Evolutionary conservation across 2,888 invertebrate species (phyloP).

Genomic region (Pharmacophagus antenor): DNA sequence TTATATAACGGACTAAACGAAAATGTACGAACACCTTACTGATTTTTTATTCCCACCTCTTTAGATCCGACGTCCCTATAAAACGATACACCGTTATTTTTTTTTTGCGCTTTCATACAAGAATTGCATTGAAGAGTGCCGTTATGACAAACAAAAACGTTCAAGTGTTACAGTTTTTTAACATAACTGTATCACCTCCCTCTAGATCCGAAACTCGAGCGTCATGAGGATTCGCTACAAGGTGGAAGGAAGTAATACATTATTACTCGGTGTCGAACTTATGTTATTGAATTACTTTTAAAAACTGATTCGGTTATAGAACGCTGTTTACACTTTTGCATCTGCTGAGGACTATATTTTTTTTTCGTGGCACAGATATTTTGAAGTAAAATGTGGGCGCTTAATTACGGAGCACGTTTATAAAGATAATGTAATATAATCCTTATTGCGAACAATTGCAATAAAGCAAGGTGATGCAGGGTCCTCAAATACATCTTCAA

Average conservation of each 20-base stretch:
- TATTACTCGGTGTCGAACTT: conserved; percentile 72
- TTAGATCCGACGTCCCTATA: conserved; percentile 61
- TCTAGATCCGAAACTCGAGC: conserved; percentile 52
- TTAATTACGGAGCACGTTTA: conserved; percentile 73
- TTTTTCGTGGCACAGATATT: conserved; percentile 53
- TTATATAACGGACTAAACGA: conserved; percentile 73
- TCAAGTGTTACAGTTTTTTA: conserved; percentile 75
- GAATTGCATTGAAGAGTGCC: conserved; percentile 64
- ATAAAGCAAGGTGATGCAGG: conserved; percentile 63
- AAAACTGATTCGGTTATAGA: conserved; percentile 67
- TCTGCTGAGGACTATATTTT: conserved; percentile 62
- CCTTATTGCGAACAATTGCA: conserved; percentile 70
- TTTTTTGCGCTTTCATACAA: conserved; percentile 58
- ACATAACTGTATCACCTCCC: conserved; percentile 73
- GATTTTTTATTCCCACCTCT: conserved; percentile 54
- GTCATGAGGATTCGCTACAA: conserved; percentile 53
- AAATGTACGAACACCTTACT: conserved; percentile 72
- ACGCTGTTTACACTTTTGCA: conserved; percentile 70
- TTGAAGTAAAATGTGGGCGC: conserved; percentile 72
- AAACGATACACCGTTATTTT: conserved; percentile 66
- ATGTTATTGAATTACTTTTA: conserved; percentile 80
- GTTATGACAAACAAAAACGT: conserved; percentile 65
- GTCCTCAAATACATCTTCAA: conserved; percentile 48
- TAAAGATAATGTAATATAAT: conserved; percentile 79
- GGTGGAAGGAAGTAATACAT: conserved; percentile 80